These are phyloP conservation scores for Sebastes hubbsi DNA, from an alignment of 2,797 vertebrate genomes.

Conservation along the genomic window DNA sequence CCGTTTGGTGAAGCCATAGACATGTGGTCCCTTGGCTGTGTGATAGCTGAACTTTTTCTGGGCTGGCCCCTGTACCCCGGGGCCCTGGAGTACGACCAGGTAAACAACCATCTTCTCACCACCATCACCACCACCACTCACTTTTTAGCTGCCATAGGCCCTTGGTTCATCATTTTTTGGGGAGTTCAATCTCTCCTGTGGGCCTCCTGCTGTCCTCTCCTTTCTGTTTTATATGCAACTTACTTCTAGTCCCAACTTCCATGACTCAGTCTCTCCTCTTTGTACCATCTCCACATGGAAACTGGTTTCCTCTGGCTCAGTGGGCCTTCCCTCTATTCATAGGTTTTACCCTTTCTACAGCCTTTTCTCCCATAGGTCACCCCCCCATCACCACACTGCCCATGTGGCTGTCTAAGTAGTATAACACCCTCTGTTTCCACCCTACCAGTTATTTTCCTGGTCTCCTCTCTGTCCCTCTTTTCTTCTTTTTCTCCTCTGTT, in stretches of 20 bases:
- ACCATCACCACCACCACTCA: not conserved
- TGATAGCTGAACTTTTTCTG: slow-evolving; percentile 98
- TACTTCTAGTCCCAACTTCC: slow-evolving; percentile 1
- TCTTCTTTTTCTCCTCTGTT: not conserved
- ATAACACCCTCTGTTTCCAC: slow-evolving; percentile 23
- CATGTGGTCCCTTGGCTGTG: slow-evolving; percentile 99
- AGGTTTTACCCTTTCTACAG: not conserved
- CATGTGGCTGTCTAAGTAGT: slow-evolving; percentile 9
- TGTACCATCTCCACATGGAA: slow-evolving; percentile 13
- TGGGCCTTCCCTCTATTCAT: slow-evolving; percentile 2
- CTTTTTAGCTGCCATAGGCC: not conserved
- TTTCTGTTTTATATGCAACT: not conserved
- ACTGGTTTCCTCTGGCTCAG: not conserved
- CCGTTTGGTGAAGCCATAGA: slow-evolving; percentile 99
- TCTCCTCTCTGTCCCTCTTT: slow-evolving; percentile 4
- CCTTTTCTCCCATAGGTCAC: not conserved
- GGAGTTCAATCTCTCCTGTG: not conserved
- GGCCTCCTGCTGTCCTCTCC: not conserved
- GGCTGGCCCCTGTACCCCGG: slow-evolving; percentile 99
- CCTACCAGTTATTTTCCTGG: slow-evolving; percentile 14
- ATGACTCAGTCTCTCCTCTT: slow-evolving; percentile 31
- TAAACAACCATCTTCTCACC: slow-evolving; percentile 74
- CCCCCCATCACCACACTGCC: not conserved
- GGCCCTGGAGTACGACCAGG: slow-evolving; percentile 99
- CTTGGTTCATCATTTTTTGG: not conserved